Base-by-base conservation (phyloP, 2,888 invertebrate genomes). In the Pediacus dermestoides region DNA sequence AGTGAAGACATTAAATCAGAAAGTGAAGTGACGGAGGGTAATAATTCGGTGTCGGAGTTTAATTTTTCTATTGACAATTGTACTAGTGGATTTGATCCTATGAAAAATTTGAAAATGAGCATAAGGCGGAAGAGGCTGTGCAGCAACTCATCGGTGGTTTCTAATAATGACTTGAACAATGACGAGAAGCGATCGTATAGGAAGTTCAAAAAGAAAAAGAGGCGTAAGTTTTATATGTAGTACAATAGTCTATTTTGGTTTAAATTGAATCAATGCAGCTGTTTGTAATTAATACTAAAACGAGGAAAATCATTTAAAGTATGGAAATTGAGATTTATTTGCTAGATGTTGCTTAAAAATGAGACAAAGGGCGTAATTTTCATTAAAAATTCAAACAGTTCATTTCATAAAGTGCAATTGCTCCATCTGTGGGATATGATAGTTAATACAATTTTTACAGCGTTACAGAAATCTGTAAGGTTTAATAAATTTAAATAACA, bases 71-170 rank as follows among this genome's bases (percentile, higher is more conserved):
- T 61, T 7, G 48, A 57, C 34, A 52, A 51, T 42, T 53, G 38
- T 38, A 39, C 53, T 31, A 56, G 58, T 53, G 61, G 63, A 33
- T 57, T 61, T 40, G 65, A 66, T 50, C 58, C 67, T 12, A 63
- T 66, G 61, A 64, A 61, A 51, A 67, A 66, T 53, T 53, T 70
- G 41, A 66, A 61, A 50, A 68, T 68, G 66, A 70, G 64, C 40
- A 68, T 68, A 37, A 53, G 68, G 32, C 52, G 68, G 39, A 70
- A 70, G 50, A 46, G 70, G 34, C 50, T 68, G 39, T 64, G 61
- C 44, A 70, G 68, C 42, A 64, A 63, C 48, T 69, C 69, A n/a
- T 69, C 69, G 2, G 58, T 60, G 8, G 45, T 68, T 27, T 67
- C 68, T 13, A 66, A 65, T 43, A 68, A 61, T 48, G 69, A 68